A percentile compares a stretch with the other conserved stretches of the same genome.
Conservation (phyloP, 2,888 invertebrate genomes). For the Balanococcus diminutus region DNA sequence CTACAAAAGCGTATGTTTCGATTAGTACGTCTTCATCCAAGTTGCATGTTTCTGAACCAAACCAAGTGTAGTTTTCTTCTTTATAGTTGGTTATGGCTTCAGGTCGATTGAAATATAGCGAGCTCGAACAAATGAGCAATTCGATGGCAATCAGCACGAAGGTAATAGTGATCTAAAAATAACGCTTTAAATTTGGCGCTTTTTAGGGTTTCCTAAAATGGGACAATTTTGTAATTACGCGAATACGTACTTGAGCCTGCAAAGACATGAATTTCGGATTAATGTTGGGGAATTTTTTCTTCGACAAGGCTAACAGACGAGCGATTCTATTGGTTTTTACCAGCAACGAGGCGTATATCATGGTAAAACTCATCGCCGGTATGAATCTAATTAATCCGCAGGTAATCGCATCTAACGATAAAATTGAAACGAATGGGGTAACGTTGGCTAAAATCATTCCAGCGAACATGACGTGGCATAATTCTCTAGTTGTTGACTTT, state of each 20-base stretch:
- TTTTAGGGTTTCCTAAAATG: too few species aligned
- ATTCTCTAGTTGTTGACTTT: conserved; percentile 70
- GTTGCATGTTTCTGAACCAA: neutral
- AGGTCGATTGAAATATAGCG: neutral
- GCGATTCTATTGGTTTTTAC: conserved; percentile 81
- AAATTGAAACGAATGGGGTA: conserved; percentile 71
- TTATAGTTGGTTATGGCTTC: neutral
- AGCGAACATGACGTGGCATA: conserved; percentile 73
- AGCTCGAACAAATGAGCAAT: neutral
- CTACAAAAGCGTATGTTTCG: conserved; percentile 73
- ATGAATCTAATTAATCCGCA: conserved; percentile 69
- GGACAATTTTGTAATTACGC: too few species aligned
- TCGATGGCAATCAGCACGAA: neutral
- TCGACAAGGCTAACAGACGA: conserved; percentile 74
- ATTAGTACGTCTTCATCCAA: conserved; percentile 59
- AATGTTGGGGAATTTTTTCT: conserved; percentile 73
- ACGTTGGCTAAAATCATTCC: conserved; percentile 67
- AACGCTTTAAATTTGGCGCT: neutral
- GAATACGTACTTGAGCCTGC: conserved; percentile 64
- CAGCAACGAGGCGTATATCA: conserved; percentile 75
- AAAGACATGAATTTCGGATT: conserved; percentile 72
- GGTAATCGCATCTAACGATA: conserved; percentile 66
- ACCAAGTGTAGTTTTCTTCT: neutral
- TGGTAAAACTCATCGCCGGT: conserved; percentile 72
- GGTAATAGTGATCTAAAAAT: neutral